Evolutionary conservation across 2,797 vertebrate genomes (phyloP), one percentile per base, ranked within the genome.

Genomic region (Thaleichthys pacificus): DNA sequence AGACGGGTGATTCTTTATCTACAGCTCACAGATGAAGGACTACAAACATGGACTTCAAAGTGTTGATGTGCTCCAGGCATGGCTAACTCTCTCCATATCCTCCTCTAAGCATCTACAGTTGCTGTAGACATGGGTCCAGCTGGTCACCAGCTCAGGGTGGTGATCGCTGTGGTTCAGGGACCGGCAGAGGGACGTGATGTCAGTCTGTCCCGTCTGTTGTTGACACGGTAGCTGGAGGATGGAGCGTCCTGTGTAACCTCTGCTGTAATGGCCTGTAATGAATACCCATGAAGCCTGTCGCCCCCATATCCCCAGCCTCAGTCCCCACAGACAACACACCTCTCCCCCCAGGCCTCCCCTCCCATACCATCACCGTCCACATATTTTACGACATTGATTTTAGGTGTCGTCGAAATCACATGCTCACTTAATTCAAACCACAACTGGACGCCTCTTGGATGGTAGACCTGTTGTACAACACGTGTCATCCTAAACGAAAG

Each of bases 221-320:
- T 81, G 78, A 70, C 74, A 57, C 73, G 30, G 84, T 83, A 69
- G 68, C 42, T 47, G 42, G 42, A 70, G 80, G 87, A 88, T 85
- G 85, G 90, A 90, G 84, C 72, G 81, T 89, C 85, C 84, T 69
- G 42, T 86, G 84, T 89, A 88, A 92, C 88, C 90, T 91, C 86
- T 83, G 81, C 76, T 85, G 79, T 88, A 90, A 90, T 91, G 87
- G 90, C 89, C 76, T 85, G 79, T 88, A 90, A 90, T 91, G 87
- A 91, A 91, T 84, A 83, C 86, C 88, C 75, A 89, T 89, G 87
- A 90, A 89, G 9, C 3, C 42, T 2, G 9, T 47, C 42, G 9
- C 81, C 84, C 87, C 86, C 80, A 73, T 82, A 76, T 85, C 85
- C 79, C 76, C 51, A 74, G 66, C 51, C 79, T 75, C 51, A 74